phyloP scores from a whole-genome alignment of 1,140 invertebrate species.

The Yoshiicerus persimilis region DNA sequence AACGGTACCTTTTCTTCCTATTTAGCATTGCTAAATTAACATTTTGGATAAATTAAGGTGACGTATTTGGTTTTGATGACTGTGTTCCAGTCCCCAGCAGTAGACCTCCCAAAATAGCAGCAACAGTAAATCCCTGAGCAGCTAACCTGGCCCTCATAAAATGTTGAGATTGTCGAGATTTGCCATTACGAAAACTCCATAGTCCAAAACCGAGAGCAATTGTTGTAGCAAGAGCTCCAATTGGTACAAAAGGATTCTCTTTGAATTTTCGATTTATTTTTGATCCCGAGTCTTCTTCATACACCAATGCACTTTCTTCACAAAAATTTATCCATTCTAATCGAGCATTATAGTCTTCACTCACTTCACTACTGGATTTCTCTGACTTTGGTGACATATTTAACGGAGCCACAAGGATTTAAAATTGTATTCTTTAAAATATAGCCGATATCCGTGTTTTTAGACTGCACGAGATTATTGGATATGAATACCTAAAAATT shows the following conservation, averaged over 20 bases:
- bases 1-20: no score
- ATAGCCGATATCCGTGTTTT: no score
- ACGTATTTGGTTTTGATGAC: background rate
- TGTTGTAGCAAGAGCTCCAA: constrained; percentile 70
- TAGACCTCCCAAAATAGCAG: constrained; percentile 67
- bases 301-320: constrained; percentile 58
- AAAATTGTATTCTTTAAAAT: no score
- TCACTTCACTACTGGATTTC: background rate
- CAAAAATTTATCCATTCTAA: constrained; percentile 70
- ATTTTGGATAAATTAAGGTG: background rate
- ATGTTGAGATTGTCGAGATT: constrained; percentile 70
- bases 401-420: no score
- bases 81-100: constrained; percentile 35
- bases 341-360: constrained; percentile 53
- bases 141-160: constrained; percentile 82
- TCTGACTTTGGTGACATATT: background rate
- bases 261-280: constrained; percentile 68
- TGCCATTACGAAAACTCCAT: constrained; percentile 67
- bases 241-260: constrained; percentile 75
- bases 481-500: no score
- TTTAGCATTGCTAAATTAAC: no score
- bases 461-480: no score
- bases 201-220: constrained; percentile 70
- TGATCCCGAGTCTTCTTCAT: constrained; percentile 60
- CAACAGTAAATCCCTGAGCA: constrained; percentile 79